A percentile compares a stretch with the other conserved stretches of the same genome.
These are phyloP conservation scores for Melanotus villosus DNA, from an alignment of 2,888 invertebrate genomes.

Conservation along the genomic window DNA sequence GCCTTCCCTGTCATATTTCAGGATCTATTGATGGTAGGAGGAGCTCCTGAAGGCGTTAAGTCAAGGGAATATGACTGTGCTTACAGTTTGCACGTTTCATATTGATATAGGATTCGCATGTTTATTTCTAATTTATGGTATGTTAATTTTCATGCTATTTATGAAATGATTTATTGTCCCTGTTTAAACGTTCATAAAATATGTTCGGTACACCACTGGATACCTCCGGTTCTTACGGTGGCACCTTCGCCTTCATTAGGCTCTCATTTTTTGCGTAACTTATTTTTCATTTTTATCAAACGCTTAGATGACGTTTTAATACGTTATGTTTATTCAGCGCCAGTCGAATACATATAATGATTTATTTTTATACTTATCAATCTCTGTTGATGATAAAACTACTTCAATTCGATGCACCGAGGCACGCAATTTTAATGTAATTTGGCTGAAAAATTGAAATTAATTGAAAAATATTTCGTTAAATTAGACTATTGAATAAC, in stretches of 20 bases:
- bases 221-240: background rate
- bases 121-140: conserved; percentile 49
- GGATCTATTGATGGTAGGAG: conserved; percentile 64
- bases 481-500: no score
- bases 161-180: conserved; percentile 40
- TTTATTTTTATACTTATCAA: no score
- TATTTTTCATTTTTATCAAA: background rate
- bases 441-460: no score
- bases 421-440: no score
- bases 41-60: conserved; percentile 66
- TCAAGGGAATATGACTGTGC: conserved; percentile 64
- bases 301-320: background rate
- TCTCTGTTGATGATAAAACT: no score
- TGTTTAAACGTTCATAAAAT: conserved; percentile 3
- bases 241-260: background rate
- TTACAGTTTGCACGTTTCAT: conserved; percentile 58
- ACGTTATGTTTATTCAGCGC: no score
- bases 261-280: background rate
- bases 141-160: conserved; percentile 45
- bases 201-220: background rate
- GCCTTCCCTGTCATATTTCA: conserved; percentile 49
- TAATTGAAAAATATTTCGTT: no score
- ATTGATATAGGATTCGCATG: conserved; percentile 64
- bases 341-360: no score
- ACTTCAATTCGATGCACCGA: no score